Percentiles rank a stretch among this genome's conserved stretches.
Conservation (phyloP, 1,140 invertebrate genomes). For the Polypedilum vanderplanki region DNA sequence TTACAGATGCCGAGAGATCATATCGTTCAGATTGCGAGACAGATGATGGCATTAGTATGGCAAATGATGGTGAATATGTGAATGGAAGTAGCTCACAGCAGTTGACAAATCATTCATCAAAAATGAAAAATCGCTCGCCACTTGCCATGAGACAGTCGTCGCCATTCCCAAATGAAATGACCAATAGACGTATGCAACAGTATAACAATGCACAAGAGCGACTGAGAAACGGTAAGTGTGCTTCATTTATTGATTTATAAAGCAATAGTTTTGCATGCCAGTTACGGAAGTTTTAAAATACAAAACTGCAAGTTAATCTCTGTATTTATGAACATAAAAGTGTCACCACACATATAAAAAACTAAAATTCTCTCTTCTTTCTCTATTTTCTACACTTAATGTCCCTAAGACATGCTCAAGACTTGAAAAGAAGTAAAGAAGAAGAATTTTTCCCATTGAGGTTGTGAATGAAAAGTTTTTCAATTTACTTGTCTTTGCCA, state of each 20-base stretch:
- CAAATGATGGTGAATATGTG: slow-evolving; percentile 10
- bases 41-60: slow-evolving; percentile 43
- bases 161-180: slow-evolving; percentile 59
- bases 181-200: slow-evolving; percentile 51
- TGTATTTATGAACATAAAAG: not conserved
- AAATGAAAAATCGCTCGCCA: slow-evolving; percentile 43
- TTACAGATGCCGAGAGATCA: slow-evolving; percentile 50
- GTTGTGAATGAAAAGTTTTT: slow-evolving; percentile 1
- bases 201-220: slow-evolving; percentile 47
- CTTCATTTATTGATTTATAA: not conserved
- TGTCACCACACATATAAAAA: not conserved
- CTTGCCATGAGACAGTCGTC: slow-evolving; percentile 55
- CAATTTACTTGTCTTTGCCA: not conserved
- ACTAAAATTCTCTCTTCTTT: not conserved
- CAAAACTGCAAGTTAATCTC: slow-evolving; percentile 8
- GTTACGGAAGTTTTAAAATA: too few relatives aligned
- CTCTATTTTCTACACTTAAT: too few relatives aligned
- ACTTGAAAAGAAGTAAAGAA: not conserved
- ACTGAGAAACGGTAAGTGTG: slow-evolving; percentile 38
- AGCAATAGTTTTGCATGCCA: not conserved
- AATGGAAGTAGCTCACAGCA: slow-evolving; percentile 25
- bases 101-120: slow-evolving; percentile 36
- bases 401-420: too few relatives aligned
- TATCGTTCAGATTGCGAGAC: slow-evolving; percentile 55
- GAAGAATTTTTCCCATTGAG: not conserved